Base-by-base conservation (phyloP, 1,140 invertebrate species). In the Bicyclus anynana region DNA sequence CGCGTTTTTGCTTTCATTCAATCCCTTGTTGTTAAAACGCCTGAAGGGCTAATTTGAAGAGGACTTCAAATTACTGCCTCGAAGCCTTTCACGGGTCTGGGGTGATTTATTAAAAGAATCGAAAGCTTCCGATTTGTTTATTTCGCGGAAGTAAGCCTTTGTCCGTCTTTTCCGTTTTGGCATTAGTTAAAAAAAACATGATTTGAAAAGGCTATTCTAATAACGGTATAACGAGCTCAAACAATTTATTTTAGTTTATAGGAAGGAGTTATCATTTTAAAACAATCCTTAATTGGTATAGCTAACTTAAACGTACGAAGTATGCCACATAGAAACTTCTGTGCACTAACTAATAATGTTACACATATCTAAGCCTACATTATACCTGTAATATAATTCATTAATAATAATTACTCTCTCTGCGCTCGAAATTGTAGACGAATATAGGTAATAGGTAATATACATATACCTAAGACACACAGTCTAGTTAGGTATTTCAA, bases 11-110 rank as follows among this genome's bases (percentile, higher is more conserved):
- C 69, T 74, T 74, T 80, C 56, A 74, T 73, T 58, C 65, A 59
- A 69, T 70, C 70, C 71, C 62, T 74, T 77, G 73, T 76, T 74
- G 67, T 67, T 70, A 52, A 59, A 75, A 68, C 66, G 69, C 69
- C 73, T 67, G 46, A 68, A 74, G 73, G 73, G 69, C 67, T 77
- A 80, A 82, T 82, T 82, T 71, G 64, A 67, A 74, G 66, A 69
- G 65, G 60, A 72, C 75, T 78, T 84, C 77, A 68, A 80, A 80
- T 85, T 80, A 74, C 78, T 61, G 70, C 59, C 67, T 57, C 42
- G 62, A 58, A 72, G 65, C 68, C 65, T 65, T 70, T 65, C 65
- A 67, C 65, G 51, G 69, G 67, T 63, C 68, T 66, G 42, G 60
- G 60, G 60, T 62, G 72, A 77, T 80, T 80, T 72, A 72, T 74